Evolutionary conservation across 2,797 vertebrate genomes (phyloP).

Genomic region (Coilia nasus): DNA sequence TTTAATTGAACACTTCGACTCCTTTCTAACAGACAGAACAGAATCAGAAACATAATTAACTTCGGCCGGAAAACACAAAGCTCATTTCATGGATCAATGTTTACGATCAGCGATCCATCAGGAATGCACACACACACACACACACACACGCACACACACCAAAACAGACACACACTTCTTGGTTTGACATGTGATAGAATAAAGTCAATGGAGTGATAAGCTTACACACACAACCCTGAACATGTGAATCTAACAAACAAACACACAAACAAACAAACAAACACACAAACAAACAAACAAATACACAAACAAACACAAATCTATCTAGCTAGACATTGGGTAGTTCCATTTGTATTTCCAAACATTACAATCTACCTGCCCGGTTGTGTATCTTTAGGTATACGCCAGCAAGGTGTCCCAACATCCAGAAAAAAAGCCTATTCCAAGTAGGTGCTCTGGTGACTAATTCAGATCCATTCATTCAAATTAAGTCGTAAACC

Average conservation of each 20-base stretch:
- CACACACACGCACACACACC: background rate
- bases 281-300: background rate
- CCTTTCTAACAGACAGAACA: constrained; percentile 67
- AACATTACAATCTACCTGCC: no score
- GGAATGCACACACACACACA: background rate
- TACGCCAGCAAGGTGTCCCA: no score
- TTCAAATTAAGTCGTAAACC: no score
- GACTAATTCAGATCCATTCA: no score
- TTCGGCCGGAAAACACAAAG: constrained; percentile 73
- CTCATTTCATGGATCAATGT: constrained; percentile 81
- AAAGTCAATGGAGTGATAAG: background rate
- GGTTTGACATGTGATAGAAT: background rate
- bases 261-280: no score
- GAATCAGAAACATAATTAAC: constrained; percentile 78
- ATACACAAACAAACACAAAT: no score
- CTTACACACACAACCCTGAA: background rate
- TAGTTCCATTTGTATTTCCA: no score
- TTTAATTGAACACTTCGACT: constrained; percentile 74
- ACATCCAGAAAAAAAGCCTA: no score
- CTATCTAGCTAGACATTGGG: no score
- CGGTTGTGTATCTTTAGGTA: no score
- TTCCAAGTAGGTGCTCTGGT: no score
- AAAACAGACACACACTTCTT: background rate
- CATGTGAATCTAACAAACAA: no score
- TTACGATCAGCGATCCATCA: constrained; percentile 62